Evolutionary conservation across 2,888 invertebrate species (phyloP), one percentile per base, ranked within the genome.

Genomic region (Lycaena phlaeas): DNA sequence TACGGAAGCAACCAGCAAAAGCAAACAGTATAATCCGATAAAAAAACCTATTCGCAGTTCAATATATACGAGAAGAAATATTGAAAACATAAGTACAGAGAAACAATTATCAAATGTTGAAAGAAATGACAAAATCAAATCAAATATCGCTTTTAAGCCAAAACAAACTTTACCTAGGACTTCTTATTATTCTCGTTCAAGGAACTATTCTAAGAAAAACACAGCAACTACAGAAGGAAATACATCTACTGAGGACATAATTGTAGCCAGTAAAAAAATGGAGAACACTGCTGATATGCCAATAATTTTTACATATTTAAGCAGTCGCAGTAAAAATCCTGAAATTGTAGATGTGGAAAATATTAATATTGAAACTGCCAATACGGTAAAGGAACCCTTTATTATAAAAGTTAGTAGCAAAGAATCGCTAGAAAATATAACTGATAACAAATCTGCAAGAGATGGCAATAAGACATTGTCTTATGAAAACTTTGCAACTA

Each of bases 401-500:
- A 51, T 77, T 14, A 69, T 77, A 43, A 56, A 69, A 15, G 65
- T 79, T 1, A 72, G 61, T 10, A 77, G 72, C 45, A 82, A 68
- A 48, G 81, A 79, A 52, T 75, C 75, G 2, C 49, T 55, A 34
- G 78, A 79, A 53, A 72, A 57, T 28, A 63, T 22, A 70, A 68
- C 53, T 15, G 25, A 14, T 31, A 12, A 61, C 59, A 41, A 62
- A 52, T 41, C 57, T 54, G 1, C 64, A 67, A 43, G 66, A 66
- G 46, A 62, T 67, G 68, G 54, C 63, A 59, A 28, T 62, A 60
- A 40, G 54, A 64, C 14, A 37, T 61, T 3, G 43, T 63, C 9
- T 63, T 59, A 56, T 17, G 53, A 57, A 22, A 31, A 17, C 27
- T 4, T 31, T 12, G 12, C 38, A 7, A 52, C 64, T 17, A 64